Evolutionary conservation across 2,797 vertebrate genomes (phyloP), one percentile per base, ranked within the genome.

Genomic region (Malacoraja senta): DNA sequence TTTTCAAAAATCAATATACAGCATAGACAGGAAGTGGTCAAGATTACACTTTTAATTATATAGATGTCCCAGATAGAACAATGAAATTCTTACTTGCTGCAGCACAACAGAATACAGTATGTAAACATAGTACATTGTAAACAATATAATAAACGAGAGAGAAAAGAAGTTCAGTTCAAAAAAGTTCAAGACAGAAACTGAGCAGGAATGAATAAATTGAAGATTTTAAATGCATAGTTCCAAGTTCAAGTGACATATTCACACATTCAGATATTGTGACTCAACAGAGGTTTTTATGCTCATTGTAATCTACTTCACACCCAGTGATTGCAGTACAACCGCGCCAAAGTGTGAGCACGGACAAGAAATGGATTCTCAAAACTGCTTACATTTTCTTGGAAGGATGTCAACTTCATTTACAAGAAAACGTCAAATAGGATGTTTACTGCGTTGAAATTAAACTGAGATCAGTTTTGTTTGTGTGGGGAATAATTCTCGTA

Each of bases 371-470:
- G 32, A 72, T 72, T 72, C 88, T 21, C 13, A 91, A 13, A 44
- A 2, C 24, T 9, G 53, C 68, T 74, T 91, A 7, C 68, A 12
- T 91, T 91, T 91, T 74, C 90, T 74, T 74, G 29, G 68, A 91
- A 91, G 72, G 38, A 35, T 91, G 63, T 91, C 88, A 71, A 71
- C 38, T 26, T 29, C 32, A 72, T 91, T 91, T 91, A 53, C 68
- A 44, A 53, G 90, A 74, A 91, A 91, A 35, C 8, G 72, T 74
- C 71, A 44, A 71, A 1, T 91, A 13, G 13, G 83, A 29, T 29
- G 17, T 86, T 32, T 86, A 15, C 7, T 1, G 32, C 63, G 19
- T 72, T 21, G 38, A 24, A 71, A 53, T 72, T 74, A 26, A 74
- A 24, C 13, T 72, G 44, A 44, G 35, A 53, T 15, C 19, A 15